Evolutionary conservation across 2,113 vertebrate species (phyloP), one percentile per base, ranked within the genome.

Genomic region (Origma solitaria): DNA sequence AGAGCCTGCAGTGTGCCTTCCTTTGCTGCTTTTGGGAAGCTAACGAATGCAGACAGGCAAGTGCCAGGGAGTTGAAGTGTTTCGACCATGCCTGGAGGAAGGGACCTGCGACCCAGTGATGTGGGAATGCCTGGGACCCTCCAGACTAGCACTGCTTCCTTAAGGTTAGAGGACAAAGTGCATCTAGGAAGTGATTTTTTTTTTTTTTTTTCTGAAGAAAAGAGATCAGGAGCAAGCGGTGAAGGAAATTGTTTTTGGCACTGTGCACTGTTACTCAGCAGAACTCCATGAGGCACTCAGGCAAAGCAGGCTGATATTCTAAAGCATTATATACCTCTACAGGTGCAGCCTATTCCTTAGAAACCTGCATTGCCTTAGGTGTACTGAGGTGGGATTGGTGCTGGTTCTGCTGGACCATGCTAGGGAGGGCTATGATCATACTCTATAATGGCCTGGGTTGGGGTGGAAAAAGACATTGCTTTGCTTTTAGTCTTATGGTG

Each of bases 401-500:
- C 42, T 38, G 6, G 8, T 42, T 82, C 53, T 66, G n/a, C n/a
- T 50, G 35, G 38, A 16, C 31, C 15, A 0, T 70, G 35, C 45
- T 37, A 1, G 33, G 40, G 70, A 85, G 89, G 11, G 21, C n/a
- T 64, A 0, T 27, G 10, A 30, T 80, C 11, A 3, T 72, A 20
- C 45, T 72, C 30, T 50, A 0, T 12, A 57, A 61, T 20, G 37
- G 51, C 37, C 31, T 64, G 47, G 9, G 7, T 69, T 68, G 22
- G 49, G 51, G 27, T 93, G 54, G 68, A 86, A 95, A 80, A 92
- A 62, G 75, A 31, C 38, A 45, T 28, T 49, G 23, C 50, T 75
- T 87, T 58, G 35, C 50, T 88, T 92, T 73, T 78, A 69, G 49
- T 88, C 40, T 45, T 82, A 88, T 71, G 91, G 42, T 86, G 85